Conservation (phyloP, 2,797 vertebrate genomes). For the Distichodus sexfasciatus region DNA sequence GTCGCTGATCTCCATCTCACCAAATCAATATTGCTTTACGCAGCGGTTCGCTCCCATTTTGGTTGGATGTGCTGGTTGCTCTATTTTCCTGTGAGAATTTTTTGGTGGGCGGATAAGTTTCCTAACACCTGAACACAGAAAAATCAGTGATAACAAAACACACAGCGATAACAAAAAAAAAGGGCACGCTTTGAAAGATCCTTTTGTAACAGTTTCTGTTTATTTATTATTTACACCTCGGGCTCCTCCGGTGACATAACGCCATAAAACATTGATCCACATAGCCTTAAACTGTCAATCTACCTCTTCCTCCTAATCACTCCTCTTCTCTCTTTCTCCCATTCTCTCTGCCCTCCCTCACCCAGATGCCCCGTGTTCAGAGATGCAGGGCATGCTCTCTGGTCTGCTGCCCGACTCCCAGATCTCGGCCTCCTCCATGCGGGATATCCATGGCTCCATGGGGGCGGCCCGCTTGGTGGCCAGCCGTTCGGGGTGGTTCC, state of each 20-base stretch:
- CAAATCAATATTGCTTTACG: no score
- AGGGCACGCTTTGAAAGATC: constrained; percentile 21
- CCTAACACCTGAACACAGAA: constrained; percentile 43
- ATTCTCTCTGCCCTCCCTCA: constrained; percentile 8
- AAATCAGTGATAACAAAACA: constrained; percentile 49
- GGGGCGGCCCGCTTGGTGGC: constrained; percentile 90
- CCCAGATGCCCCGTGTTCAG: constrained; percentile 91
- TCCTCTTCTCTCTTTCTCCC: constrained; percentile 26
- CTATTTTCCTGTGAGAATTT: no score
- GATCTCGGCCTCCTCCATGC: constrained; percentile 91
- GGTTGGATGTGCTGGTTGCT: no score
- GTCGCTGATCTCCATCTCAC: no score
- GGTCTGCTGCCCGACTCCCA: constrained; percentile 91
- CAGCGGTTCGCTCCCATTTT: no score
- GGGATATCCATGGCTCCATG: constrained; percentile 91
- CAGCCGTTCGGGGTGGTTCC: constrained; percentile 95
- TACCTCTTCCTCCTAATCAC: constrained; percentile 22
- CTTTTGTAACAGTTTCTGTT: constrained; percentile 30
- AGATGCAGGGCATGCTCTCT: constrained; percentile 93
- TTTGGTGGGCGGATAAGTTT: no score
- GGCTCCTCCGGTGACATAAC: constrained; percentile 58
- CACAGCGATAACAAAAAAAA: constrained; percentile 45
- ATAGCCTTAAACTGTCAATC: constrained; percentile 52
- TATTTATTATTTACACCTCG: constrained; percentile 72
- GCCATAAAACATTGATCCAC: constrained; percentile 72